Evolutionary conservation across 2,888 invertebrate species (phyloP).

Genomic region (Ophraella communa): DNA sequence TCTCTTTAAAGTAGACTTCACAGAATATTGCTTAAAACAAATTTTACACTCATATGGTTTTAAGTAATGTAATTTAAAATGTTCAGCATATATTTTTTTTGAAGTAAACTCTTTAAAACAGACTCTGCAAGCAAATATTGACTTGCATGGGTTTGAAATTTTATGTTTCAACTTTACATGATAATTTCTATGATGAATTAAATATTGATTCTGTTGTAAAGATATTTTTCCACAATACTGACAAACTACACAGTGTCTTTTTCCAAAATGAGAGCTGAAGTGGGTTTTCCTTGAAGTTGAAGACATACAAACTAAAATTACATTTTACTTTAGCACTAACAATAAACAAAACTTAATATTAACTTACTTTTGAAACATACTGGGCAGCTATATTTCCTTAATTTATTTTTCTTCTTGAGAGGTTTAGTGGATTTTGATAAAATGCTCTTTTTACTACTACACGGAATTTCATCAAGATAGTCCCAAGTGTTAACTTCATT

Average conservation of each 20-base stretch:
- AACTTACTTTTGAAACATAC: slow-evolving; percentile 16
- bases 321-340: background rate
- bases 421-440: background rate
- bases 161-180: background rate
- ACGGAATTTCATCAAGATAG: background rate
- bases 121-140: background rate
- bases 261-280: slow-evolving; percentile 7
- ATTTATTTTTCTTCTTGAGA: slow-evolving; percentile 1
- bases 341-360: background rate
- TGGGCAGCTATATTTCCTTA: slow-evolving; percentile 3
- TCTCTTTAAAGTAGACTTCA: slow-evolving; percentile 4
- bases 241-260: background rate
- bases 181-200: slow-evolving; percentile 2
- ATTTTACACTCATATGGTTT: slow-evolving; percentile 16
- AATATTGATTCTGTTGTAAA: background rate
- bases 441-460: background rate
- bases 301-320: slow-evolving; percentile 2
- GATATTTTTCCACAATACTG: slow-evolving; percentile 12
- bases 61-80: slow-evolving; percentile 1
- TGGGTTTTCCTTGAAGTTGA: slow-evolving; percentile 3
- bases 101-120: slow-evolving; percentile 5
- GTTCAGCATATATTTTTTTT: background rate
- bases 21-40: slow-evolving; percentile 11
- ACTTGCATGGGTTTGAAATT: background rate
- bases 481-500: background rate